Evolutionary conservation across 2,888 invertebrate genomes (phyloP).

Genomic region (Cinara cedri): DNA sequence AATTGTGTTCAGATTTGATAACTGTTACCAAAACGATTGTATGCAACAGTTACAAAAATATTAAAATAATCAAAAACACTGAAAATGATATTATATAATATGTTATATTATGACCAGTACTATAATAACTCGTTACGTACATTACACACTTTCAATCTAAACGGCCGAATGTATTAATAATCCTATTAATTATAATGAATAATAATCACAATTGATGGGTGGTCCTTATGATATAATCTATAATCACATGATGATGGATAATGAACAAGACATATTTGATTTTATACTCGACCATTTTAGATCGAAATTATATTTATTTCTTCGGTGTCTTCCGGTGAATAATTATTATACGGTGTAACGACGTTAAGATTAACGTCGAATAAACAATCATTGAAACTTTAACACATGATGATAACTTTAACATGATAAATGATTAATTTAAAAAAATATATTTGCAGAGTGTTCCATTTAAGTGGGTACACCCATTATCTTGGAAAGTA

Average conservation of each 20-base stretch:
- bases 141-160: too few relatives aligned
- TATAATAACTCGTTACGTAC: too few relatives aligned
- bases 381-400: background rate
- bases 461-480: too few relatives aligned
- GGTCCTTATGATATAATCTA: background rate
- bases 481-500: too few relatives aligned
- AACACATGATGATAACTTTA: too few relatives aligned
- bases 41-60: background rate
- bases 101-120: background rate
- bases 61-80: background rate
- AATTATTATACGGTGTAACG: background rate
- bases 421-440: too few relatives aligned
- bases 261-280: background rate
- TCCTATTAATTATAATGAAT: too few relatives aligned
- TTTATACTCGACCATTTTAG: constrained; percentile 18
- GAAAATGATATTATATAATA: background rate
- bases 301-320: background rate
- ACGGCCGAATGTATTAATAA: too few relatives aligned
- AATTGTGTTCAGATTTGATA: background rate
- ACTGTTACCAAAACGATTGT: background rate
- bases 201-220: constrained; percentile 19
- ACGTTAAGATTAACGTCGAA: background rate
- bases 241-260: background rate
- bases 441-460: too few relatives aligned
- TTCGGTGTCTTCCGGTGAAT: background rate